These are phyloP conservation scores for Gonioctena quinquepunctata DNA, from an alignment of 1,140 invertebrate genomes.

Conservation along the genomic window DNA sequence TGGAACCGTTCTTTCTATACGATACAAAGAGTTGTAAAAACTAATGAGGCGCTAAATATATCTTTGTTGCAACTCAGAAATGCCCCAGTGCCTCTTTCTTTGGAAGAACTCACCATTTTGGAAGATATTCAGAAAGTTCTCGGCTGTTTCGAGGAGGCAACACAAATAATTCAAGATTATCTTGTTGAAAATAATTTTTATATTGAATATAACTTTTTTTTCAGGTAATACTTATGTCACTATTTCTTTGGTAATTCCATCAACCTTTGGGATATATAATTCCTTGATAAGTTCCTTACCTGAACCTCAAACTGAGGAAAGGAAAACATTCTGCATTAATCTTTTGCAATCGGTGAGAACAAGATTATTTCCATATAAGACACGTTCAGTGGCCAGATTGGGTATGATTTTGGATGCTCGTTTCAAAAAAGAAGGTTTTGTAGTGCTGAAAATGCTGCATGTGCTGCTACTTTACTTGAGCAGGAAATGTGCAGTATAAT, in stretches of 20 bases:
- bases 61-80: conserved; percentile 13
- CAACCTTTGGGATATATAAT: conserved; percentile 13
- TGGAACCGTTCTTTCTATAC: conserved; percentile 20
- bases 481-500: conserved; percentile 13
- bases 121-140: conserved; percentile 13
- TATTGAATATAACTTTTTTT: neutral
- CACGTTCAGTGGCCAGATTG: conserved; percentile 9
- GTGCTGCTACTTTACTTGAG: conserved; percentile 14
- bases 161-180: conserved; percentile 17
- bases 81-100: conserved; percentile 10
- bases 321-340: conserved; percentile 5
- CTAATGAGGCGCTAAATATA: conserved; percentile 18
- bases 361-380: conserved; percentile 25
- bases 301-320: conserved; percentile 10
- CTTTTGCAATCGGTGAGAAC: conserved; percentile 14
- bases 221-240: conserved; percentile 18
- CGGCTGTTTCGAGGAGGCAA: conserved; percentile 20
- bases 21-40: conserved; percentile 18
- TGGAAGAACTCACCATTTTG: conserved; percentile 14
- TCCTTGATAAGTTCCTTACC: neutral
- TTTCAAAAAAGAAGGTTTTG: conserved; percentile 23
- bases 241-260: conserved; percentile 22
- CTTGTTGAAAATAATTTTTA: neutral
- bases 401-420: conserved; percentile 15
- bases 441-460: conserved; percentile 13